Base-by-base conservation (phyloP, 2,888 invertebrate species). In the Hydriomena furcata region DNA sequence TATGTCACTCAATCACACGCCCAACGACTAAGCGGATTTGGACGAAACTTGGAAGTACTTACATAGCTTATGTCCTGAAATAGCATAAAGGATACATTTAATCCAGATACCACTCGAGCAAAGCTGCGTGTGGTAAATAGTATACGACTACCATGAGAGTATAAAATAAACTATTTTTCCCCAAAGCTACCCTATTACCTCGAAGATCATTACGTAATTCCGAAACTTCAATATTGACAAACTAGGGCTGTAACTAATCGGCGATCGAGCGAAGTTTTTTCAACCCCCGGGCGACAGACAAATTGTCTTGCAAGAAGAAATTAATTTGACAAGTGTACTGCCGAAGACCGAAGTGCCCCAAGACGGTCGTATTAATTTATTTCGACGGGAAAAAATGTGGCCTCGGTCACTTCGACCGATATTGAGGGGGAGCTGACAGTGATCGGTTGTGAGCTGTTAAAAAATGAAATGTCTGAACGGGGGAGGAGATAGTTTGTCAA, bases 301-400 rank as follows among this genome's bases (percentile, higher is more conserved):
- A 89, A 89, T 90, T 82, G 89, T 87, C 86, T 87, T 83, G 79
- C 81, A 76, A 83, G 84, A 79, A 84, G 82, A 88, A 89, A 90
- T 90, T 90, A 90, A 90, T 90, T 90, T 90, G 90, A 89, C 89
- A 87, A 87, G 84, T 84, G 72, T 70, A 69, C 71, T 63, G 63
- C 63, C 77, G 47, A 46, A 27, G 65, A 64, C 66, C 76, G 44
- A 44, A 48, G 47, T 52, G 76, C 77, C 84, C 82, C 85, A 63
- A 73, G 89, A 83, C 84, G 84, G 79, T 74, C 73, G 82, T 84
- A 86, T 86, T 89, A 80, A 88, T 90, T 90, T 88, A 84, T 85
- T 86, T 84, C 78, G 84, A 85, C 88, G 76, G 80, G 86, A 80
- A 89, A 87, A 88, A 88, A 88, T 89, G 84, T 78, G 79, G 79